A percentile compares a stretch with the other conserved stretches of the same genome.
These are phyloP conservation scores for Diadromus collaris DNA, from an alignment of 2,888 invertebrate genomes.

Conservation along the genomic window DNA sequence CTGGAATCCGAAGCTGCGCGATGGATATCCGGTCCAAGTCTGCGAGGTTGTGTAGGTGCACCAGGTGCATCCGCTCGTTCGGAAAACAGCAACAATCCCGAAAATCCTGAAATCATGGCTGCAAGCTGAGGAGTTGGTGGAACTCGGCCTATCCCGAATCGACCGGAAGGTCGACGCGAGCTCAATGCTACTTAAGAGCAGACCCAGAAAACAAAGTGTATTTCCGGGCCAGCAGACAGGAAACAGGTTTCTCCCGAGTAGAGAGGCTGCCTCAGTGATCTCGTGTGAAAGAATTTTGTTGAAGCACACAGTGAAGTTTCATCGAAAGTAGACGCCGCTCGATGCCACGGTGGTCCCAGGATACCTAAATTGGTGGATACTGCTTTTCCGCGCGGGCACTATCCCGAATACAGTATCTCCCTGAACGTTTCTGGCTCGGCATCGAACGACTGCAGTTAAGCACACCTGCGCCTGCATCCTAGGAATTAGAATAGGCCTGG, in stretches of 20 bases:
- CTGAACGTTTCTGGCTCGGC: background rate
- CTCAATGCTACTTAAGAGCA: conserved; percentile 34
- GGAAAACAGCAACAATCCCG: conserved; percentile 34
- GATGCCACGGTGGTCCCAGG: background rate
- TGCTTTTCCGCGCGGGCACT: background rate
- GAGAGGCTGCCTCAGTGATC: background rate
- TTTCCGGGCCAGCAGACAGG: background rate
- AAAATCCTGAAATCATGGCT: background rate
- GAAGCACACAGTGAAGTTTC: background rate
- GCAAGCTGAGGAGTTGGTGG: conserved; percentile 1
- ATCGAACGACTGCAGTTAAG: conserved; percentile 5
- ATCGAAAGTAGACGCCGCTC: conserved; percentile 4
- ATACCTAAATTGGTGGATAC: background rate
- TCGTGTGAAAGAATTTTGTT: conserved; percentile 34
- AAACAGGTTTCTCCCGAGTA: background rate
- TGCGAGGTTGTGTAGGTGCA: conserved; percentile 45
- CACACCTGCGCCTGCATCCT: conserved; percentile 6
- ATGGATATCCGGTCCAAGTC: conserved; percentile 35
- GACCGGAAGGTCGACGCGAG: conserved; percentile 36
- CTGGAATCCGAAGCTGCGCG: conserved; percentile 20
- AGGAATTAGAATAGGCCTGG: background rate
- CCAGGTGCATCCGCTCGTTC: conserved; percentile 39
- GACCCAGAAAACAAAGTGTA: conserved; percentile 7
- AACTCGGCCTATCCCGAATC: conserved; percentile 5
- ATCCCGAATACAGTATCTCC: too few relatives aligned